Base-by-base conservation (phyloP, 2,888 invertebrate genomes). In the Hemaris fuciformis region DNA sequence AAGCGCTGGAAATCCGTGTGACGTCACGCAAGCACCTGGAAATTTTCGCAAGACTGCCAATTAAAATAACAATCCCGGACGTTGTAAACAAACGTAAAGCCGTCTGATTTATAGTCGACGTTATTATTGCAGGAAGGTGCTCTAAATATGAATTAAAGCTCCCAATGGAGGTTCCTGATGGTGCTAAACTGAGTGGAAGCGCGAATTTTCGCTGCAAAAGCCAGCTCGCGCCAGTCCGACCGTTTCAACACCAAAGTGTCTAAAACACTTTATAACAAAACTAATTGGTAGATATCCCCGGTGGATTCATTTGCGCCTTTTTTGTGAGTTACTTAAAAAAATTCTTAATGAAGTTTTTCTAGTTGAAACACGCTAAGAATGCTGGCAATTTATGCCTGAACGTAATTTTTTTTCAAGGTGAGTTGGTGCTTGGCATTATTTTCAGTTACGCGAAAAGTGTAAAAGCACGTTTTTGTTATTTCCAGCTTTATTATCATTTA, bases 141-240 rank as follows among this genome's bases (percentile, higher is more conserved):
- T 60, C 13, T 41, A 53, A 25, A 38, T 46, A 53, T 53, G 60
- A 60, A 48, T 41, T 48, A 59, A 27, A 45, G 45, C 18, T 45
- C 59, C 59, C 59, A 20, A 42, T 25, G 59, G 59, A 45, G 18
- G 20, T 15, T 10, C 25, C 20, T 38, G 41, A 48, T 25, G 41
- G 48, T 38, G 10, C 41, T 60, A 38, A 60, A 60, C 34, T 41
- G 38, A 53, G 38, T 53, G 48, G 60, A 46, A 53, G 25, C 38
- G 38, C 25, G 38, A 48, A 53, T 48, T 38, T 59, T 60, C 18
- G 41, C 13, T 42, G 27, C 43, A 41, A 60, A 38, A 6, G 31
- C n/a, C 20, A n/a, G 23, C 34, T 23, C 5, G 46, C n/a, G 34
- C 34, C 10, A 38, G 15, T 25, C 25, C 38, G 23, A 60, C 34